These are phyloP conservation scores for Hapalemur alaotrensis DNA, from an alignment of 2,797 vertebrate genomes.

Conservation along the genomic window DNA sequence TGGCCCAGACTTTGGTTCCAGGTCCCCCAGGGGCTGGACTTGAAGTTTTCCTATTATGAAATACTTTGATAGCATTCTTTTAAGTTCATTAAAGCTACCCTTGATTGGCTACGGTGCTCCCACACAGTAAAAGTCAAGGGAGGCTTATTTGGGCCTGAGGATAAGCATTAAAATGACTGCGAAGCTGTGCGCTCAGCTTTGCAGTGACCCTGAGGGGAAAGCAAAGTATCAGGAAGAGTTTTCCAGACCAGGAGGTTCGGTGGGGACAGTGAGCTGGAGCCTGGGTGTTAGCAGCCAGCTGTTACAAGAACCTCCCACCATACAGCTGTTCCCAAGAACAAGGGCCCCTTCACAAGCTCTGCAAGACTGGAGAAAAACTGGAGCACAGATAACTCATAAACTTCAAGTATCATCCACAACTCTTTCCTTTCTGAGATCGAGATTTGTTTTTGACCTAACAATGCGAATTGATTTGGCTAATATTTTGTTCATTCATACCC, in stretches of 20 bases:
- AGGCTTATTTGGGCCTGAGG: conserved; percentile 49
- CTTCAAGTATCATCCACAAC: conserved; percentile 47
- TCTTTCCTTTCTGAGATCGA: conserved; percentile 34
- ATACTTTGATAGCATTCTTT: conserved; percentile 46
- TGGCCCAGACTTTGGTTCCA: background rate
- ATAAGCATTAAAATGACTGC: conserved; percentile 69
- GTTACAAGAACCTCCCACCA: conserved; percentile 7
- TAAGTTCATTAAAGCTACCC: conserved; percentile 39
- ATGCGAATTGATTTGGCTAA: conserved; percentile 47
- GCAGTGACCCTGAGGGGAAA: conserved; percentile 42
- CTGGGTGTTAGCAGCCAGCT: conserved; percentile 19
- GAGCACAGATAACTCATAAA: conserved; percentile 46
- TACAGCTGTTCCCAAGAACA: conserved; percentile 40
- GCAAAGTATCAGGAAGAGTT: conserved; percentile 61
- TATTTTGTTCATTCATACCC: conserved; percentile 67
- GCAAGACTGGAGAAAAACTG: conserved; percentile 19
- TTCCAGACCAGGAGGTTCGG: conserved; percentile 56
- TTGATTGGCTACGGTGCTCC: conserved; percentile 52
- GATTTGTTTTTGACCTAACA: conserved; percentile 51
- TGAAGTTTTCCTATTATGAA: conserved; percentile 52
- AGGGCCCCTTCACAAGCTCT: background rate
- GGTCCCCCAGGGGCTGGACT: conserved; percentile 53
- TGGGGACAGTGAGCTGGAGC: background rate
- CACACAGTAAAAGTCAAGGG: conserved; percentile 20
- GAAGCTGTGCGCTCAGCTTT: conserved; percentile 28